Conservation (phyloP, 2,888 invertebrate species). For the Pheosia gnoma region DNA sequence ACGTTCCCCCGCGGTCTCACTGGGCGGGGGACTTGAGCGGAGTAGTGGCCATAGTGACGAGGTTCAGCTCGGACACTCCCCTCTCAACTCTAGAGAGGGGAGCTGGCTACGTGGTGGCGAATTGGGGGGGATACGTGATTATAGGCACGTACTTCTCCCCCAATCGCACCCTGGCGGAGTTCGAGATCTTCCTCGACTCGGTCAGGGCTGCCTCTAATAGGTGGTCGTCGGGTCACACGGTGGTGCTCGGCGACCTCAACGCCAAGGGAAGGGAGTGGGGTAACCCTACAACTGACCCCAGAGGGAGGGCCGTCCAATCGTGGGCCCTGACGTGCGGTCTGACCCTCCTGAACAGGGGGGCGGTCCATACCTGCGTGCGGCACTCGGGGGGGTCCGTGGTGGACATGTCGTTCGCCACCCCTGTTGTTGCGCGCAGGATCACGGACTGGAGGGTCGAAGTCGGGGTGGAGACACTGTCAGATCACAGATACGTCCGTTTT, state of each 20-base stretch:
- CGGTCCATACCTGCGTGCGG: background rate
- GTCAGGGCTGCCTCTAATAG: constrained; percentile 8
- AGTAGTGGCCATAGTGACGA: constrained; percentile 1
- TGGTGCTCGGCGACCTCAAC: constrained; percentile 23
- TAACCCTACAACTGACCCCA: constrained; percentile 3
- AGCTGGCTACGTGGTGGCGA: constrained; percentile 17
- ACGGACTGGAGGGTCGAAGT: background rate
- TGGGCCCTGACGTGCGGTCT: background rate
- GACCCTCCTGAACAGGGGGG: background rate
- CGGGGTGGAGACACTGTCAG: too few species aligned
- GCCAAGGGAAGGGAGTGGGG: constrained; percentile 32
- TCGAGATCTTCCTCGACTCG: constrained; percentile 18
- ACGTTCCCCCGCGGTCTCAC: background rate
- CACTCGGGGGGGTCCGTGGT: background rate
- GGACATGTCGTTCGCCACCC: background rate
- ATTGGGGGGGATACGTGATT: constrained; percentile 6
- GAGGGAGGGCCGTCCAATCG: background rate
- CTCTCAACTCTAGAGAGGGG: constrained; percentile 8
- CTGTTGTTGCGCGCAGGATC: background rate
- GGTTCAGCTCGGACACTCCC: constrained; percentile 11
- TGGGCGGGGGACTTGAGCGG: constrained; percentile 4
- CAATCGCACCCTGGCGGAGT: constrained; percentile 24
- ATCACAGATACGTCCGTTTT: too few species aligned
- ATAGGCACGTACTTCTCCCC: constrained; percentile 33
- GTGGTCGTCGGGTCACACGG: background rate